Evolutionary conservation across 2,888 invertebrate genomes (phyloP).

Genomic region (Crossocerus cetratus): DNA sequence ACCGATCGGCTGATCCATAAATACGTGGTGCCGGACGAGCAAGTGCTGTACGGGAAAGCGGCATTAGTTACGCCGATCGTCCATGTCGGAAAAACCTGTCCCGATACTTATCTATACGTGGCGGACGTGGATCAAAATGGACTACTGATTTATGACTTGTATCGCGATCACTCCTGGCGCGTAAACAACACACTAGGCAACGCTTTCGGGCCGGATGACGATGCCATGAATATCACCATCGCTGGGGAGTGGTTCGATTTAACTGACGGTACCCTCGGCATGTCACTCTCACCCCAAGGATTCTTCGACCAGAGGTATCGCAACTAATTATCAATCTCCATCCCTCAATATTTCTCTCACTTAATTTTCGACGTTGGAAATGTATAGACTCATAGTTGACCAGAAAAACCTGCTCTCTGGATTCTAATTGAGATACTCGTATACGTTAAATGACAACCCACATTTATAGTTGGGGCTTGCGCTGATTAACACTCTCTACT

Average conservation of each 20-base stretch:
- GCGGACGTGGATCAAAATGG: slow-evolving; percentile 73
- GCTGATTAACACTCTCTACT: too few species aligned
- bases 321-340: background rate
- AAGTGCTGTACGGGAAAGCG: slow-evolving; percentile 65
- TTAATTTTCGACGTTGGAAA: background rate
- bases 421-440: too few species aligned
- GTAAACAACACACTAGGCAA: slow-evolving; percentile 72
- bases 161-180: slow-evolving; percentile 69
- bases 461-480: too few species aligned
- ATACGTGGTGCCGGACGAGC: slow-evolving; percentile 69
- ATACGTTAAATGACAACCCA: too few species aligned
- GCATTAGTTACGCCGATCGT: slow-evolving; percentile 73
- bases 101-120: slow-evolving; percentile 71
- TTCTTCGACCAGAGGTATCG: slow-evolving; percentile 60
- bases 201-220: slow-evolving; percentile 72
- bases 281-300: slow-evolving; percentile 72
- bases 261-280: slow-evolving; percentile 73
- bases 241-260: slow-evolving; percentile 71
- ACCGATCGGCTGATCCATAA: slow-evolving; percentile 71
- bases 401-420: background rate
- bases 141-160: slow-evolving; percentile 70
- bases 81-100: slow-evolving; percentile 70
- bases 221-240: slow-evolving; percentile 72
- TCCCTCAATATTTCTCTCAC: background rate
- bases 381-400: background rate